phyloP scores from a whole-genome alignment of 2,888 invertebrate genomes.

The Flabesymbios commensalis region DNA sequence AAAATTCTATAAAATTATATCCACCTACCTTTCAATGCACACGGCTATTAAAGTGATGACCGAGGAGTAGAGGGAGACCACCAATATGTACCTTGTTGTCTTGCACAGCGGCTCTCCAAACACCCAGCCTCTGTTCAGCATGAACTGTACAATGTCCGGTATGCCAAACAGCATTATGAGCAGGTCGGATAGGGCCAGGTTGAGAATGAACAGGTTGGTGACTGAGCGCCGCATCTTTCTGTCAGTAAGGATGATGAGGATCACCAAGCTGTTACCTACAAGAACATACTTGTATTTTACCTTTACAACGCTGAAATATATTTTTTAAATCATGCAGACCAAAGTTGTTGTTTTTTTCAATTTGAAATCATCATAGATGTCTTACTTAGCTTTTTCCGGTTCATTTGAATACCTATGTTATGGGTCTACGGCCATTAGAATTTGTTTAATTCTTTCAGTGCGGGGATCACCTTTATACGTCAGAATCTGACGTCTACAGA shows the following conservation, averaged over 20 bases:
- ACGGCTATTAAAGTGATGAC: conserved; percentile 61
- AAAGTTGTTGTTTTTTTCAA: too few relatives aligned
- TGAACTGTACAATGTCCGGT: conserved; percentile 58
- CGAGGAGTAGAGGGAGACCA: conserved; percentile 61
- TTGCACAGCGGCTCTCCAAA: conserved; percentile 52
- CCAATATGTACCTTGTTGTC: conserved; percentile 58
- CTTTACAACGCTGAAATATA: too few relatives aligned
- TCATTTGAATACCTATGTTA: too few relatives aligned
- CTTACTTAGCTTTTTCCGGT: too few relatives aligned
- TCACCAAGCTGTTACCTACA: conserved; percentile 51
- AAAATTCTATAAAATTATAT: too few relatives aligned
- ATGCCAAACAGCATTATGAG: conserved; percentile 58
- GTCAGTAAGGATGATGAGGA: conserved; percentile 55
- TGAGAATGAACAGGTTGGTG: conserved; percentile 57
- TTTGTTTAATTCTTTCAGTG: too few relatives aligned
- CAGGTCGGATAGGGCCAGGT: conserved; percentile 58
- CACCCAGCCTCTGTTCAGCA: conserved; percentile 53
- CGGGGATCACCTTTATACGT: too few relatives aligned
- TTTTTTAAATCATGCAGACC: too few relatives aligned
- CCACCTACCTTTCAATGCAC: conserved; percentile 58
- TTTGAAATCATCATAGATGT: too few relatives aligned
- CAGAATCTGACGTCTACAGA: too few relatives aligned
- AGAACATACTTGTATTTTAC: too few relatives aligned
- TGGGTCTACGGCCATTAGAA: too few relatives aligned
- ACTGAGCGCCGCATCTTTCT: conserved; percentile 54